phyloP scores from a whole-genome alignment of 2,113 vertebrate species.

The Phalacrocorax aristotelis region DNA sequence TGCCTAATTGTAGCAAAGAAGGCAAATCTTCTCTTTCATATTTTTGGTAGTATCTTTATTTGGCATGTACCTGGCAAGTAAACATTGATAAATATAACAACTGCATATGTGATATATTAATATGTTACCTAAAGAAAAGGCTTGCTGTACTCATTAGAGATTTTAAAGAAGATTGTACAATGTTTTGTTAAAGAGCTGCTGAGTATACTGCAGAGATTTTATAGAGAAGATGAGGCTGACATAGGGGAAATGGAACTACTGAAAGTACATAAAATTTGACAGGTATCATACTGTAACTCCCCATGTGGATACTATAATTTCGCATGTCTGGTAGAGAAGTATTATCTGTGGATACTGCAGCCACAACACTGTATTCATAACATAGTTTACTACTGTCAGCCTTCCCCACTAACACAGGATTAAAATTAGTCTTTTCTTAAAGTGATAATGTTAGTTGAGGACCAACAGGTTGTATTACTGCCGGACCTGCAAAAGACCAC shows the following conservation, averaged over 20 bases:
- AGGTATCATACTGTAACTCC: not conserved
- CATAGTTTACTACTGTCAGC: not conserved
- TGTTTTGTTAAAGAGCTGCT: not conserved
- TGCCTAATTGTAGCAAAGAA: not conserved
- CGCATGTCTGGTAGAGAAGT: not conserved
- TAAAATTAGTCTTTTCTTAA: not conserved
- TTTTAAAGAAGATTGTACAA: not conserved
- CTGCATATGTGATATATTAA: not conserved
- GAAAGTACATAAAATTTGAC: not conserved
- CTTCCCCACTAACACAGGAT: not conserved
- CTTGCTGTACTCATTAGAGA: not conserved
- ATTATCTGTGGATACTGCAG: not conserved
- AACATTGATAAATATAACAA: fast-evolving
- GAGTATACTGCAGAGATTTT: not conserved
- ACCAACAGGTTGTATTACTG: not conserved
- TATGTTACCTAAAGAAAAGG: not conserved
- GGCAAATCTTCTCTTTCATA: not conserved
- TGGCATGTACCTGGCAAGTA: not conserved
- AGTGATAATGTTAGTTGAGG: not conserved
- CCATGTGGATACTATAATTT: not conserved
- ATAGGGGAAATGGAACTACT: not conserved
- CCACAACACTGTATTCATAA: not conserved
- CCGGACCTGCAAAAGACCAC: not conserved
- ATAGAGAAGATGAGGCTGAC: not conserved
- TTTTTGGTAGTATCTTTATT: not conserved